Percentiles rank a stretch among this genome's conserved stretches.
Evolutionary conservation across 2,888 invertebrate species (phyloP).

Genomic region (Drosophila borealis): DNA sequence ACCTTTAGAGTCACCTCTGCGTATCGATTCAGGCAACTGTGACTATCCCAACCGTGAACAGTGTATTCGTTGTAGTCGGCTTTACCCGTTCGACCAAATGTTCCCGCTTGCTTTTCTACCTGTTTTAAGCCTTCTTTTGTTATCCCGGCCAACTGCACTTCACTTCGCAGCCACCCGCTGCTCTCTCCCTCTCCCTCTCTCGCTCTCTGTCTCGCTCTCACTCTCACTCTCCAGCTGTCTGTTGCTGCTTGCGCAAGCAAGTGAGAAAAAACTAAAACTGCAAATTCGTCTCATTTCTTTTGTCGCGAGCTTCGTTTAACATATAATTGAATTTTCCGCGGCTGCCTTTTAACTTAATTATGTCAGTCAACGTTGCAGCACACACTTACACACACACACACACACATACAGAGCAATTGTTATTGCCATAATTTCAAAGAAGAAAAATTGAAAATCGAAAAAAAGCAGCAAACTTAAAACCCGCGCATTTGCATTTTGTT

Average conservation of each 20-base stretch:
- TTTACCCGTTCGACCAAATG: not conserved
- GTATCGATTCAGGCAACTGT: too few relatives aligned
- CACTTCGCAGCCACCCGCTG: not conserved
- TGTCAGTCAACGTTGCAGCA: constrained; percentile 58
- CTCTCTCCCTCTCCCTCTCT: not conserved
- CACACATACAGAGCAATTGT: constrained; percentile 8
- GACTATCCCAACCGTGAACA: not conserved
- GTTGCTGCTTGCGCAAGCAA: constrained; percentile 20
- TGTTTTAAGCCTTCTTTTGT: not conserved
- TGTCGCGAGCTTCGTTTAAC: constrained; percentile 57
- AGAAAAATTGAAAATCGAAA: constrained; percentile 25
- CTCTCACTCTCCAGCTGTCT: not conserved
- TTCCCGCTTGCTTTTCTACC: not conserved
- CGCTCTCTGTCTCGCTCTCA: not conserved
- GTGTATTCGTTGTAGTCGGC: not conserved
- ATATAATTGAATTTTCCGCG: constrained; percentile 53
- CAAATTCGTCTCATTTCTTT: constrained; percentile 53
- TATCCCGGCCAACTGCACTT: constrained; percentile 4
- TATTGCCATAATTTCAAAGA: constrained; percentile 21
- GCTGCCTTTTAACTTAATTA: constrained; percentile 58
- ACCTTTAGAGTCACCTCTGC: too few relatives aligned
- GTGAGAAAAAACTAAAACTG: constrained; percentile 10
- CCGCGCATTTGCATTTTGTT: constrained; percentile 21
- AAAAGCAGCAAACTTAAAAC: not conserved
- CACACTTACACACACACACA: constrained; percentile 15